Percentiles rank a stretch among this genome's conserved stretches.
These are phyloP conservation scores for Gasterosteus nipponicus DNA, from an alignment of 2,113 vertebrate genomes.

Conservation along the genomic window DNA sequence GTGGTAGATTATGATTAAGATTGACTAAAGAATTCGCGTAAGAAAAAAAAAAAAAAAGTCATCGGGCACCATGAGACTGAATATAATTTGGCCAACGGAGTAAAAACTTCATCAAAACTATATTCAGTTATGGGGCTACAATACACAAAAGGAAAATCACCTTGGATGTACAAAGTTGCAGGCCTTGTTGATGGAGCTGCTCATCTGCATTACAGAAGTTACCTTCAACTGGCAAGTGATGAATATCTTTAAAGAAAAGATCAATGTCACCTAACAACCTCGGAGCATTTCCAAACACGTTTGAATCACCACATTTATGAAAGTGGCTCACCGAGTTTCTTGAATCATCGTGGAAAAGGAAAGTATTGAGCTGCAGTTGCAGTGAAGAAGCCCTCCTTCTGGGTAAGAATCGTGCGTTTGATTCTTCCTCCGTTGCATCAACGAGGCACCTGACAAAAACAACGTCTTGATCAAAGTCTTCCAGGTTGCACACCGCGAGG, in stretches of 20 bases:
- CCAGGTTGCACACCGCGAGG: neutral
- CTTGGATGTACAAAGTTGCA: slow-evolving; percentile 56
- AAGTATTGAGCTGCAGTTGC: slow-evolving; percentile 41
- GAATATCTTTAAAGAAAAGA: slow-evolving; percentile 36
- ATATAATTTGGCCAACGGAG: no score
- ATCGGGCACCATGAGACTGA: no score
- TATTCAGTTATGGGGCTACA: neutral
- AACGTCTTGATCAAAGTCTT: neutral
- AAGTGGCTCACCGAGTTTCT: slow-evolving; percentile 41
- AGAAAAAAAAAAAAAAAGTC: no score
- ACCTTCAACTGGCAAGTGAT: slow-evolving; percentile 57
- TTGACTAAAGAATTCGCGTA: no score
- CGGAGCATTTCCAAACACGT: neutral
- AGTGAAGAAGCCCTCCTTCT: slow-evolving; percentile 6
- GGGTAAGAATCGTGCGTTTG: slow-evolving; percentile 14
- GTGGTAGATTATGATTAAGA: no score
- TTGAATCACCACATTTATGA: no score
- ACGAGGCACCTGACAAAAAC: slow-evolving; percentile 42
- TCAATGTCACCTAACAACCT: neutral
- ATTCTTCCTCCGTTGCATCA: slow-evolving; percentile 31
- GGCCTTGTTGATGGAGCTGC: slow-evolving; percentile 39
- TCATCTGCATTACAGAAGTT: slow-evolving; percentile 4
- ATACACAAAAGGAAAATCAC: slow-evolving; percentile 12
- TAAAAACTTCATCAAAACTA: no score
- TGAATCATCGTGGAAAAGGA: slow-evolving; percentile 47